These are phyloP conservation scores for Sarcophaga bullata DNA, from an alignment of 1,140 invertebrate species.

Conservation along the genomic window DNA sequence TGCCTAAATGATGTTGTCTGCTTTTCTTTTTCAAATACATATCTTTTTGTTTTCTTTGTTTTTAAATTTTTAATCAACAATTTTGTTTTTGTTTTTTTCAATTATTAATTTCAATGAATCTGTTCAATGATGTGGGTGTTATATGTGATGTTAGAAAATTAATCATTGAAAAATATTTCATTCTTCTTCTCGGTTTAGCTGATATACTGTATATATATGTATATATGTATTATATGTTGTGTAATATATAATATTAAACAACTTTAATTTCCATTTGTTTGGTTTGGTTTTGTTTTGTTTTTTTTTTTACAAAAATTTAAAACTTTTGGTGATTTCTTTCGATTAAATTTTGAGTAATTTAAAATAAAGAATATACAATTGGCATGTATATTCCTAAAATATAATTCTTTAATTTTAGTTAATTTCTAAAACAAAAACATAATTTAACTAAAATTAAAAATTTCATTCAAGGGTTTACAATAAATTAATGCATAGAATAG, in stretches of 20 bases:
- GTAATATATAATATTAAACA: too few species aligned
- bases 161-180: too few species aligned
- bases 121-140: background rate
- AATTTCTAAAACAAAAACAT: background rate
- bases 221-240: too few species aligned
- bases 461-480: background rate
- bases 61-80: background rate
- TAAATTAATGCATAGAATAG: background rate
- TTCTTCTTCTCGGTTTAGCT: too few species aligned
- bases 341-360: background rate
- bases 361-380: background rate
- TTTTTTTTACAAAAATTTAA: conserved; percentile 5
- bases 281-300: background rate
- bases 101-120: conserved; percentile 8
- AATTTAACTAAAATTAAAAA: conserved; percentile 19
- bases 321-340: background rate
- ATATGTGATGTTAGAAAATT: background rate
- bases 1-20: conserved; percentile 29
- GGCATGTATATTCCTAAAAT: background rate
- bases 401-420: background rate
- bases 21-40: background rate
- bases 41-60: background rate
- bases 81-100: conserved; percentile 9
- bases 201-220: too few species aligned
- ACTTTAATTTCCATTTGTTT: too few species aligned